Base-by-base conservation (phyloP, 1,140 invertebrate species). In the Zophobas morio region DNA sequence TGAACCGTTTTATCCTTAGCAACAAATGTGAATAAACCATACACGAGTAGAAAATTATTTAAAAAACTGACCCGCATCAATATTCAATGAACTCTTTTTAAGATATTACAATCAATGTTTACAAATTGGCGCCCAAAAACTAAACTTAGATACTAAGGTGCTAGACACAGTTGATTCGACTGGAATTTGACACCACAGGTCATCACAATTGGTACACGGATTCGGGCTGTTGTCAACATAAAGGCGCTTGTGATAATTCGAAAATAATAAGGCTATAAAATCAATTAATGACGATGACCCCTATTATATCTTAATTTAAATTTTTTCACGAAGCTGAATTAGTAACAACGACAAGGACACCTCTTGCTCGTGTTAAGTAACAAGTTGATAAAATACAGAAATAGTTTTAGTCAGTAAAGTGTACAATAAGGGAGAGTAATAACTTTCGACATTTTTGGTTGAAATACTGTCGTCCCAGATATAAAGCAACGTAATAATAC, bases 141-240 rank as follows among this genome's bases (percentile, higher is more conserved):
- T 20, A 6, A 40, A 32, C 8, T 66, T 36, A 20, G 60, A 66
- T 66, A 66, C 6, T 32, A 32, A 66, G 60, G 60, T 66, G 60
- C 42, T 37, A 66, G 42, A 35, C 8, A 36, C n/a, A 66, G 8
- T 42, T 34, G 39, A 42, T 20, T 66, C 42, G 40, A 66, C 40
- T 66, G 60, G 39, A 42, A 46, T 32, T 66, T 66, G 60, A 66
- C 60, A 66, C 39, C 1, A 33, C 2, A 66, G 60, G 60, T 66
- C 60, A 66, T 32, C 60, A 42, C 60, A 66, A 42, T 66, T 66
- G n/a, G 60, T 32, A 66, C 60, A 66, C 60, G 60, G 60, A 66
- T 66, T 66, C 42, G 32, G 42, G n/a, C 5, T 66, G 60, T 66
- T 47, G 37, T 66, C 60, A 32, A 37, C 39, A 66, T 42, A 40